Evolutionary conservation across 1,140 invertebrate genomes (phyloP).

Genomic region (Drosophila triauraria): DNA sequence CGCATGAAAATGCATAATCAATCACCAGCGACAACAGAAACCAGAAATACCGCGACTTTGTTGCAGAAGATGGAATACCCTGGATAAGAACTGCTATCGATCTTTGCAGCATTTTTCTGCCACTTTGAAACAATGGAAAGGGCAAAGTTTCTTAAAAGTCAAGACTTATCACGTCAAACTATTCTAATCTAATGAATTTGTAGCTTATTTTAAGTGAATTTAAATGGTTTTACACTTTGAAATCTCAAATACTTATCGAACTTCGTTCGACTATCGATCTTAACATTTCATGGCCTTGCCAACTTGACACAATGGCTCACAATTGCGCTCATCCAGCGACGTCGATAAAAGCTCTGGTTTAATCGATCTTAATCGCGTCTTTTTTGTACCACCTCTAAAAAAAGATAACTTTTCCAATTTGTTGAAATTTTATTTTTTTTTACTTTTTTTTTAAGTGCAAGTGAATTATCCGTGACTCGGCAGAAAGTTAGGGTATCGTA

Average conservation of each 20-base stretch:
- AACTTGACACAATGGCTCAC: not conserved
- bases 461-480: not conserved
- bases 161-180: not conserved
- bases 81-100: conserved; percentile 3
- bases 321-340: not conserved
- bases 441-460: not conserved
- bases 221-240: too few species aligned
- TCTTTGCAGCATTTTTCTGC: not conserved
- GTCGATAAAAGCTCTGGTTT: not conserved
- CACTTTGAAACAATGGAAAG: conserved; percentile 2
- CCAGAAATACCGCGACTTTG: not conserved
- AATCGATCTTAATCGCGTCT: not conserved
- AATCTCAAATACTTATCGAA: not conserved
- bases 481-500: conserved; percentile 24
- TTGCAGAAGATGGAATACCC: conserved; percentile 24
- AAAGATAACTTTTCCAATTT: not conserved
- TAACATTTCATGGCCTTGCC: not conserved
- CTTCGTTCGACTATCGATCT: not conserved
- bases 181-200: not conserved
- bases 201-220: not conserved
- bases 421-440: not conserved
- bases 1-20: conserved; percentile 81
- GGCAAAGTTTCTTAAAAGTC: not conserved
- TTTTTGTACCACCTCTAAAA: not conserved
- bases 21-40: conserved; percentile 66